Evolutionary conservation across 2,888 invertebrate genomes (phyloP).

Genomic region (Dynastes grantii): DNA sequence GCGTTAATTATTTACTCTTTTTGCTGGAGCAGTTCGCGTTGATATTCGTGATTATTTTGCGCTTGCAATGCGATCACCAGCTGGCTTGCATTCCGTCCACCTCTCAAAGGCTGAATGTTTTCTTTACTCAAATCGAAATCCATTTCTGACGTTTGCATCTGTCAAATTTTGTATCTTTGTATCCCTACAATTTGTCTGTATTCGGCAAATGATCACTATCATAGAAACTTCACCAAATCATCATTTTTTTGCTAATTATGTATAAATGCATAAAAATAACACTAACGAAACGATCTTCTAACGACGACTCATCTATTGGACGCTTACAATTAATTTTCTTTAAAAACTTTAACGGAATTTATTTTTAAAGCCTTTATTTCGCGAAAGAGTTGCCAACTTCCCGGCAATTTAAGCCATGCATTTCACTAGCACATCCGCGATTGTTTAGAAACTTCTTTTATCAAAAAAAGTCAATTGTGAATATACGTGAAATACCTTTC

Average conservation of each 20-base stretch:
- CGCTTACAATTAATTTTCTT: constrained; percentile 17
- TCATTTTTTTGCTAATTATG: neutral
- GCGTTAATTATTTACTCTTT: constrained; percentile 75
- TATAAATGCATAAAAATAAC: neutral
- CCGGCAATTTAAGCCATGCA: neutral
- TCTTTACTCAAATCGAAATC: constrained; percentile 89
- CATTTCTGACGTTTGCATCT: constrained; percentile 69
- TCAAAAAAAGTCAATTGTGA: neutral
- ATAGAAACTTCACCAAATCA: neutral
- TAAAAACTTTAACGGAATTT: constrained; percentile 30
- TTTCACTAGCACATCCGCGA: neutral
- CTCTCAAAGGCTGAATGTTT: constrained; percentile 93
- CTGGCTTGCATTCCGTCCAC: constrained; percentile 87
- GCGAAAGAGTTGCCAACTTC: constrained; percentile 4
- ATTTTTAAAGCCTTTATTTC: constrained; percentile 17
- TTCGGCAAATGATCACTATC: constrained; percentile 27
- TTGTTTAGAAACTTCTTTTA: neutral
- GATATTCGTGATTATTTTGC: constrained; percentile 80
- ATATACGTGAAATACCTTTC: too few relatives aligned
- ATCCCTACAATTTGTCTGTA: constrained; percentile 20
- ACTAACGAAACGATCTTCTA: neutral
- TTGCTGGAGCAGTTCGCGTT: constrained; percentile 79
- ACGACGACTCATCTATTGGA: neutral
- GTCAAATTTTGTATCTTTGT: constrained; percentile 48
- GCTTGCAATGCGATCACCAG: constrained; percentile 87